Evolutionary conservation across 2,113 vertebrate species (phyloP).

Genomic region (Tapirus terrestris): DNA sequence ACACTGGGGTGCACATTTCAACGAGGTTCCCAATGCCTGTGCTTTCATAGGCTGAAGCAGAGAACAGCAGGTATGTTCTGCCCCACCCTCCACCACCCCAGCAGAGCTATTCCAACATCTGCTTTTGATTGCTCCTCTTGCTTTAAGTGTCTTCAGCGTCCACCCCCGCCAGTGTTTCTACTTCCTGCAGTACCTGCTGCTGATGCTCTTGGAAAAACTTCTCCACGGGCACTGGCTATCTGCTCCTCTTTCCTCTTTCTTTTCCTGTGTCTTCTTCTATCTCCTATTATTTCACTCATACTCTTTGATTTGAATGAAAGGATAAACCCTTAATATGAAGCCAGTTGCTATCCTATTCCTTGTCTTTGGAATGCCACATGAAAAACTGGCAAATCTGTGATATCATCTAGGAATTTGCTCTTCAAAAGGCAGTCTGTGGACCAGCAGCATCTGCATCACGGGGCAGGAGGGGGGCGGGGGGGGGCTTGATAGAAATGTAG

Average conservation of each 20-base stretch:
- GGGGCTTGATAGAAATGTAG: neutral
- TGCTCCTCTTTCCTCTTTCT: neutral
- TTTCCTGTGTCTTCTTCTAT: neutral
- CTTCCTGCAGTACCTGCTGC: neutral
- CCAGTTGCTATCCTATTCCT: neutral
- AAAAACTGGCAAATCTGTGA: neutral
- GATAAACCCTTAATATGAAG: neutral
- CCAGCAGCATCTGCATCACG: neutral
- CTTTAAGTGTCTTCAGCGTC: neutral
- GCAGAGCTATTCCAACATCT: neutral
- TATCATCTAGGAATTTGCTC: neutral
- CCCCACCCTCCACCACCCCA: neutral
- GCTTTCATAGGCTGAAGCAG: neutral
- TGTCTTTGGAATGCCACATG: neutral
- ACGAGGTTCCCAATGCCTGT: neutral
- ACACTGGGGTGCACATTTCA: neutral
- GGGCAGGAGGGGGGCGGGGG: too few species aligned
- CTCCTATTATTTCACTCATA: neutral
- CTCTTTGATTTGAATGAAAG: neutral
- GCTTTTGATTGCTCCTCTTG: neutral
- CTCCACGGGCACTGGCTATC: neutral
- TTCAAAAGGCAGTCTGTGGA: neutral
- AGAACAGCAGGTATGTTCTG: neutral
- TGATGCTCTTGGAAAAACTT: neutral
- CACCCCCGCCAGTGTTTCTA: neutral